phyloP scores from a whole-genome alignment of 2,797 vertebrate genomes.

The Gambelia wislizenii region DNA sequence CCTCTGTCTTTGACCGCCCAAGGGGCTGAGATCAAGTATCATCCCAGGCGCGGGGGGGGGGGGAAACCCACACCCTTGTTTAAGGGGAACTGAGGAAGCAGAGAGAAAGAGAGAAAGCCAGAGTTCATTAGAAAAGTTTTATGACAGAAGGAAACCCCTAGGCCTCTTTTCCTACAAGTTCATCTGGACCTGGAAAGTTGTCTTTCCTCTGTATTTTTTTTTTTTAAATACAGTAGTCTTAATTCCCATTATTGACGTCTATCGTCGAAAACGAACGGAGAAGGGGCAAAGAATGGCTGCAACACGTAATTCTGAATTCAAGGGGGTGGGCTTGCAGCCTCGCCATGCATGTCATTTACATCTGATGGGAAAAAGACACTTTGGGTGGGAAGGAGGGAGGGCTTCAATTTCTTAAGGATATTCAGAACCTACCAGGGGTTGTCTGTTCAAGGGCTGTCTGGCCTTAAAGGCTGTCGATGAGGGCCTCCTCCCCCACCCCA shows the following conservation, averaged over 20 bases:
- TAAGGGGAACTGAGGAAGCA: neutral
- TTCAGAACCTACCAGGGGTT: neutral
- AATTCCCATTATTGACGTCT: conserved; percentile 44
- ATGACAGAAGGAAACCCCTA: conserved; percentile 47
- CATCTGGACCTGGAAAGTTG: conserved; percentile 56
- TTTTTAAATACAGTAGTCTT: neutral
- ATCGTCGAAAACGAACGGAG: conserved; percentile 70
- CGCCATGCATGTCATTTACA: conserved; percentile 78
- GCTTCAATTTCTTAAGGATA: neutral
- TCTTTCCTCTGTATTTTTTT: neutral
- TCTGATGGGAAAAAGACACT: conserved; percentile 68
- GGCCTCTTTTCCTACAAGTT: conserved; percentile 50
- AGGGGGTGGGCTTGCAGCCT: conserved; percentile 61
- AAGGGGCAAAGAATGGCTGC: no score
- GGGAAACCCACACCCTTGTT: no score
- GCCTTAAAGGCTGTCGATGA: neutral
- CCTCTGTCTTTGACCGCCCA: neutral
- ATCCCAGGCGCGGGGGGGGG: no score
- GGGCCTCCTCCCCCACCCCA: no score
- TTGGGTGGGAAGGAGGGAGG: neutral
- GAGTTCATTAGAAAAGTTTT: conserved; percentile 57
- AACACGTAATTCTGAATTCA: conserved; percentile 75
- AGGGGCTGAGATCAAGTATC: neutral
- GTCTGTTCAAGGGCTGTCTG: neutral
- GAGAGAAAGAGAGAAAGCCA: neutral